Percentiles rank a stretch among this genome's conserved stretches.
Evolutionary conservation across 2,797 vertebrate genomes (phyloP).

Genomic region (Denticeps clupeoides): DNA sequence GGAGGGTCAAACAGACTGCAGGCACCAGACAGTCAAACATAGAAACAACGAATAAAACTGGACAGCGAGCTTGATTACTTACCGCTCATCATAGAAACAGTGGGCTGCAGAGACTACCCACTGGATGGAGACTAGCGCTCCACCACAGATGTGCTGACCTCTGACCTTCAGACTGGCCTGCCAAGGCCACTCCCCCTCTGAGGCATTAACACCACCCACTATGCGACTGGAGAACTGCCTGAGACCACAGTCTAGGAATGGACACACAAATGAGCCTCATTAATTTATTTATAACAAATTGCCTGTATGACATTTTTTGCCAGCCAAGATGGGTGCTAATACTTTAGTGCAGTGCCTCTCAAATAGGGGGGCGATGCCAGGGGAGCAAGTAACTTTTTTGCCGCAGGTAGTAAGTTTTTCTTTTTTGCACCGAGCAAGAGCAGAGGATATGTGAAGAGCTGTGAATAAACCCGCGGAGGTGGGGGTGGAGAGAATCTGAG

Average conservation of each 20-base stretch:
- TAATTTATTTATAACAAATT: too few species aligned
- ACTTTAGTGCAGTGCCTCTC: too few species aligned
- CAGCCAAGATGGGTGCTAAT: too few species aligned
- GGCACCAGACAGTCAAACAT: background rate
- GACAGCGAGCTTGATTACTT: too few species aligned
- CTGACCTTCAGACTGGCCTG: conserved; percentile 83
- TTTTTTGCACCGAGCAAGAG: too few species aligned
- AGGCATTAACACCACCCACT: conserved; percentile 62
- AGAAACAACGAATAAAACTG: background rate
- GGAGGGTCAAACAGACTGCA: conserved; percentile 63
- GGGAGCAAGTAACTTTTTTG: too few species aligned
- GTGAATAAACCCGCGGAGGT: too few species aligned
- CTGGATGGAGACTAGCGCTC: conserved; percentile 70
- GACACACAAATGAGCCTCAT: conserved; percentile 4
- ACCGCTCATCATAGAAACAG: conserved; percentile 85
- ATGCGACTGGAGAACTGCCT: conserved; percentile 68
- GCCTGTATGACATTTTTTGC: too few species aligned
- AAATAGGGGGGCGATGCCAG: too few species aligned
- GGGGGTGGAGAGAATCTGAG: too few species aligned
- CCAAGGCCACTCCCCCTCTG: conserved; percentile 89
- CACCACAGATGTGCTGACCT: conserved; percentile 78
- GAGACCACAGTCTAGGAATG: conserved; percentile 74
- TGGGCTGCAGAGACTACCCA: conserved; percentile 88
- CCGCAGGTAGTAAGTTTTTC: too few species aligned
- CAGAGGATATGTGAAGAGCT: too few species aligned